Evolutionary conservation across 1,140 invertebrate genomes (phyloP).

Genomic region (Saccostrea glomerata): DNA sequence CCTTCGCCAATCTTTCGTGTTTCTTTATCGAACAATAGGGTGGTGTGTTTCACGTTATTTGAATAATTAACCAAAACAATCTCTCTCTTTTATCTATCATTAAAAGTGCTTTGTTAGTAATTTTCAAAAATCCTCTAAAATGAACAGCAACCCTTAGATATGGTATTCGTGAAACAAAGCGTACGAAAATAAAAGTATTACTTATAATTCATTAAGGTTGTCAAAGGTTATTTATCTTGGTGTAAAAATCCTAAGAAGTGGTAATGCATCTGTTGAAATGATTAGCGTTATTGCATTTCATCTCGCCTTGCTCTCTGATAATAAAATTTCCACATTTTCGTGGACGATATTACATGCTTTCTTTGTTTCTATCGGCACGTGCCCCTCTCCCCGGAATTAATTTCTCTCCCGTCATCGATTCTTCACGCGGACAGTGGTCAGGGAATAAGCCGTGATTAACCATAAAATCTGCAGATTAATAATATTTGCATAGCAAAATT

Average conservation of each 20-base stretch:
- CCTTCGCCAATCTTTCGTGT: neutral
- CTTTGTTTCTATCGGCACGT: constrained; percentile 25
- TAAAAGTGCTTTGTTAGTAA: constrained; percentile 27
- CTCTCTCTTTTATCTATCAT: constrained; percentile 17
- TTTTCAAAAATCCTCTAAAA: constrained; percentile 29
- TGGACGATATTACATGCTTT: constrained; percentile 7
- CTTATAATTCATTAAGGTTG: constrained; percentile 24
- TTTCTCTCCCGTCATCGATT: constrained; percentile 26
- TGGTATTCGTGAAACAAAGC: neutral
- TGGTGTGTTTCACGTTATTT: constrained; percentile 30
- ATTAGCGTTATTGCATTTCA: constrained; percentile 27
- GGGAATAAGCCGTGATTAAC: constrained; percentile 29
- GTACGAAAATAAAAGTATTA: constrained; percentile 15
- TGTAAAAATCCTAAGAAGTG: constrained; percentile 7
- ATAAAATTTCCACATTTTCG: constrained; percentile 1
- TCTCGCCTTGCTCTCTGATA: constrained; percentile 17
- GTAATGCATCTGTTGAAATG: constrained; percentile 34
- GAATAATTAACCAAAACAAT: constrained; percentile 35
- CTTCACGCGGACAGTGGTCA: constrained; percentile 31
- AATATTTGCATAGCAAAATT: constrained; percentile 34
- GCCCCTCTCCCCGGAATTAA: constrained; percentile 30
- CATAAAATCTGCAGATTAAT: constrained; percentile 35
- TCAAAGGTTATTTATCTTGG: constrained; percentile 27
- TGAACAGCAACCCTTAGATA: constrained; percentile 17
- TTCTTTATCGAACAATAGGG: constrained; percentile 31